A percentile compares a stretch with the other conserved stretches of the same genome.
Evolutionary conservation across 2,888 invertebrate species (phyloP).

Genomic region (Himalopsyche kuldschensis): DNA sequence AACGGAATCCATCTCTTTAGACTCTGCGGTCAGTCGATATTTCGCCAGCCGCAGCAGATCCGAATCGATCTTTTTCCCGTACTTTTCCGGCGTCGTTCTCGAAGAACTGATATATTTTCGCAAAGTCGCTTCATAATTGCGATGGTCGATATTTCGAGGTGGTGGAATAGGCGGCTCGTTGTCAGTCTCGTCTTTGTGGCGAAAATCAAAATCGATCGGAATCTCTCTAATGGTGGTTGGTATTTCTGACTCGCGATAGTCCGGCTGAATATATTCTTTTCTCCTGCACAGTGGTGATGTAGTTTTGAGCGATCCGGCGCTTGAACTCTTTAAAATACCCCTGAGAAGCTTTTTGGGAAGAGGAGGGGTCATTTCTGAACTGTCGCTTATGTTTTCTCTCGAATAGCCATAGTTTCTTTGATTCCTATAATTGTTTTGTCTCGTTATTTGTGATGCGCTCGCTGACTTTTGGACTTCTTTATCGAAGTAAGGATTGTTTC

Average conservation of each 20-base stretch:
- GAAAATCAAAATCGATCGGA: background rate
- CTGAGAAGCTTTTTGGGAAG: conserved; percentile 40
- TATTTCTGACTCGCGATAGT: background rate
- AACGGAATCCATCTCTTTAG: conserved; percentile 24
- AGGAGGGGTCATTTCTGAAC: conserved; percentile 35
- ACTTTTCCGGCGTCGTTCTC: background rate
- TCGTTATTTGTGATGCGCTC: conserved; percentile 60
- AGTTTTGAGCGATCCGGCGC: conserved; percentile 45
- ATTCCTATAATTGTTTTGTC: conserved; percentile 34
- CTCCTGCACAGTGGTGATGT: conserved; percentile 31
- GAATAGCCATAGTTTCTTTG: conserved; percentile 11
- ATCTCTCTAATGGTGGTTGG: conserved; percentile 38
- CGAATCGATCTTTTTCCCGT: conserved; percentile 32
- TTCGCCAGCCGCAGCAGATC: conserved; percentile 41
- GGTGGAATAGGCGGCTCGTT: background rate
- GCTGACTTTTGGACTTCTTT: conserved; percentile 68
- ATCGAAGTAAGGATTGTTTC: conserved; percentile 59
- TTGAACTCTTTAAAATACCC: conserved; percentile 48
- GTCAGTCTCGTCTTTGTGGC: background rate
- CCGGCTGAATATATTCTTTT: conserved; percentile 36
- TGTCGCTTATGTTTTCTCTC: conserved; percentile 33
- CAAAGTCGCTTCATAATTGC: background rate
- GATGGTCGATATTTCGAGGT: background rate
- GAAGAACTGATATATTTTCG: background rate
- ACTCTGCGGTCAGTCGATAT: conserved; percentile 31